These are phyloP conservation scores for Pollimyrus isidori DNA, from an alignment of 2,113 vertebrate species.

Conservation along the genomic window DNA sequence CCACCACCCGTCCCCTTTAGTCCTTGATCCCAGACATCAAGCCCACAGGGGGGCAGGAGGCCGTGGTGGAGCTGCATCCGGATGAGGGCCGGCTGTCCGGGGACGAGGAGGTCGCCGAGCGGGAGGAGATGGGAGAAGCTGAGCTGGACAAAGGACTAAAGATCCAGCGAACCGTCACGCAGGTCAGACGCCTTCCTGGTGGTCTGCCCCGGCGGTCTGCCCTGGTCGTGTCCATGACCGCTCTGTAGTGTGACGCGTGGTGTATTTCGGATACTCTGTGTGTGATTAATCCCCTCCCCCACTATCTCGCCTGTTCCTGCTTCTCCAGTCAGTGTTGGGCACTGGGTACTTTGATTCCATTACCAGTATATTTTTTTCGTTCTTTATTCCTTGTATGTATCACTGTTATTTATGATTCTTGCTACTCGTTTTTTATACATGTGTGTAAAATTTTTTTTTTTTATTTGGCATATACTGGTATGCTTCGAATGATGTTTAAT, in stretches of 20 bases:
- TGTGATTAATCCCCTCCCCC: neutral
- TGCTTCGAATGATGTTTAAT: neutral
- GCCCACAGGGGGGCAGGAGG: constrained; percentile 61
- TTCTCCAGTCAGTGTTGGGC: neutral
- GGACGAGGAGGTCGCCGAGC: constrained; percentile 66
- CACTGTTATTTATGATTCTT: too few species aligned
- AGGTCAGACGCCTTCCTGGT: constrained; percentile 54
- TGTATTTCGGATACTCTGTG: neutral
- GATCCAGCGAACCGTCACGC: constrained; percentile 82
- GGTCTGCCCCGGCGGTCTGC: neutral
- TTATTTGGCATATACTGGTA: neutral
- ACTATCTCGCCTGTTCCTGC: neutral
- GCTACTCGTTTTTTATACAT: too few species aligned
- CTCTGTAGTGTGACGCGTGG: neutral
- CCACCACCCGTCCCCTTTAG: constrained; percentile 36
- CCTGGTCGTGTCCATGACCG: neutral
- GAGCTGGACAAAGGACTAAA: constrained; percentile 59
- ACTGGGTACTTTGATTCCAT: too few species aligned
- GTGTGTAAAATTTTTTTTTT: neutral
- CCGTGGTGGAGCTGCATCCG: constrained; percentile 77
- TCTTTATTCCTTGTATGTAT: too few species aligned
- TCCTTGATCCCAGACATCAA: constrained; percentile 84
- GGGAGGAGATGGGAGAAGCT: constrained; percentile 48
- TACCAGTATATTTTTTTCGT: too few species aligned
- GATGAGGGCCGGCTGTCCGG: constrained; percentile 78